A percentile compares a stretch with the other conserved stretches of the same genome.
Evolutionary conservation across 2,888 invertebrate genomes (phyloP).

Genomic region (Drosophila anomalipes): DNA sequence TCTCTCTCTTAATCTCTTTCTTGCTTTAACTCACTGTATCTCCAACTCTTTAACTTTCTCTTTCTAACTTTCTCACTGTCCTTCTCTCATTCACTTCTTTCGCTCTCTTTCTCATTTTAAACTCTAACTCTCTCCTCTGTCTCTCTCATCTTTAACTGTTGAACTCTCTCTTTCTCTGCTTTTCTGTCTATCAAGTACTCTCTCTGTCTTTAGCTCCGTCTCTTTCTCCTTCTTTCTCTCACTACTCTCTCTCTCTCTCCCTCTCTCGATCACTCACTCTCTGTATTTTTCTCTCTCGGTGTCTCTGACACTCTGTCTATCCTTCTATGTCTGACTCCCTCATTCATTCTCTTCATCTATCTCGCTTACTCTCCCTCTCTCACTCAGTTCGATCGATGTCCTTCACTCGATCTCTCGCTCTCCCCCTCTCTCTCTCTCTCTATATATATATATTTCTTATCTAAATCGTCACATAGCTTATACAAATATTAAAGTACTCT

Average conservation of each 20-base stretch:
- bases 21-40: neutral
- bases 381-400: neutral
- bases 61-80: neutral
- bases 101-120: neutral
- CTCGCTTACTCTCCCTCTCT: neutral
- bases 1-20: neutral
- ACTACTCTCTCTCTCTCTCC: neutral
- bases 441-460: neutral
- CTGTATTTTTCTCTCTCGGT: neutral
- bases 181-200: neutral
- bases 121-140: neutral
- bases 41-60: neutral
- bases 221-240: neutral
- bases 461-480: conserved; percentile 1
- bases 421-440: neutral
- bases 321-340: neutral
- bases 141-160: neutral
- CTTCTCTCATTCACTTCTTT: neutral
- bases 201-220: neutral
- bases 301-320: neutral
- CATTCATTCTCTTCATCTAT: neutral
- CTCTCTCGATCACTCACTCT: neutral
- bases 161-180: neutral
- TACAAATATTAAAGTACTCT: conserved; percentile 5
- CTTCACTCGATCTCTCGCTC: no score